Evolutionary conservation across 2,113 vertebrate genomes (phyloP).

Genomic region (Nesogale talazaci): DNA sequence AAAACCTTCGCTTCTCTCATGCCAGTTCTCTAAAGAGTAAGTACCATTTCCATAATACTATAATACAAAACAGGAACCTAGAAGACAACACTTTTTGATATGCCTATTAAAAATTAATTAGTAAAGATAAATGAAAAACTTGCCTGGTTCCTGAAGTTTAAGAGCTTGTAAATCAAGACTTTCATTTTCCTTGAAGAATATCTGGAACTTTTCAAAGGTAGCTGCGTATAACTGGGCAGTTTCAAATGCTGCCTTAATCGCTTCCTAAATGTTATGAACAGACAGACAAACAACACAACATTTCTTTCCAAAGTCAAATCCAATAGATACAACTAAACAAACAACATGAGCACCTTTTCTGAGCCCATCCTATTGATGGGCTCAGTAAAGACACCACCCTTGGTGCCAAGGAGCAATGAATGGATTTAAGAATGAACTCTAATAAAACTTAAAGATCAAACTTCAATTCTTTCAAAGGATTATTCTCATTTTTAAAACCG

Average conservation of each 20-base stretch:
- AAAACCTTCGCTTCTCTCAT: not conserved
- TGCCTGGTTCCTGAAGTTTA: conserved; percentile 89
- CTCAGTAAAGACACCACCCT: not conserved
- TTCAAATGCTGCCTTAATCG: conserved; percentile 87
- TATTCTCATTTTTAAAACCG: no score
- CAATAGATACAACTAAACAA: not conserved
- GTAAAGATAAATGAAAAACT: conserved; percentile 45
- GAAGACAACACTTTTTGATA: not conserved
- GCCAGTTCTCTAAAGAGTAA: not conserved
- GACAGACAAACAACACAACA: not conserved
- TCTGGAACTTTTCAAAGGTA: conserved; percentile 88
- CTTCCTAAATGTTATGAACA: conserved; percentile 83
- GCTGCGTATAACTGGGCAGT: conserved; percentile 85
- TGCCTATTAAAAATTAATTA: not conserved
- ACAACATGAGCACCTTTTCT: not conserved
- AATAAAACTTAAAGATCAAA: not conserved
- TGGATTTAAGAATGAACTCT: not conserved
- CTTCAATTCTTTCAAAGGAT: not conserved
- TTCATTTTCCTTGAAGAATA: conserved; percentile 90
- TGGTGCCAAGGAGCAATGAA: not conserved
- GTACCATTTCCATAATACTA: not conserved
- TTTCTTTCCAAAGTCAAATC: conserved; percentile 52
- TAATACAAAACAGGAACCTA: not conserved
- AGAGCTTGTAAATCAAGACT: conserved; percentile 88
- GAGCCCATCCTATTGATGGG: not conserved